These are phyloP conservation scores for Napeogenes inachia DNA, from an alignment of 2,888 invertebrate genomes.

Conservation along the genomic window DNA sequence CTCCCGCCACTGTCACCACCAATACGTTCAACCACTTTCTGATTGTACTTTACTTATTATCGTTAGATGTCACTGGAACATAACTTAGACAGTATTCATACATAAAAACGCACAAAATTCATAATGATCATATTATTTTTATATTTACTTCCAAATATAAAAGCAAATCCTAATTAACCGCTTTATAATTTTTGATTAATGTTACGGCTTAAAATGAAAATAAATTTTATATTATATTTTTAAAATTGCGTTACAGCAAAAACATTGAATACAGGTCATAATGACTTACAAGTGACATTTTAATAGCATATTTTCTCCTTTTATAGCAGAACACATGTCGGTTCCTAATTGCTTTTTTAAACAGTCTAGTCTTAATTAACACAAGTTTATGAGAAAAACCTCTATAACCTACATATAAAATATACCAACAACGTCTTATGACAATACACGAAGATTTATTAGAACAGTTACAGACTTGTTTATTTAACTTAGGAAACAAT, in stretches of 20 bases:
- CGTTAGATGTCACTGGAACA: too few relatives aligned
- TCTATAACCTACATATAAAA: neutral
- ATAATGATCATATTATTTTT: too few relatives aligned
- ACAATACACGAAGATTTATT: neutral
- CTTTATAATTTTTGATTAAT: too few relatives aligned
- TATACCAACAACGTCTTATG: neutral
- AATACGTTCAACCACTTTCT: neutral
- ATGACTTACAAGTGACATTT: constrained; percentile 5
- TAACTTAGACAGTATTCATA: too few relatives aligned
- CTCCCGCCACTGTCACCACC: constrained; percentile 24
- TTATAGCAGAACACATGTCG: constrained; percentile 10
- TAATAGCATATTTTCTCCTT: constrained; percentile 11
- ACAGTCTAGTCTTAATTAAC: constrained; percentile 5
- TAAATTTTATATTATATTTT: neutral
- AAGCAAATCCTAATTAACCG: too few relatives aligned
- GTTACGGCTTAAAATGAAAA: too few relatives aligned
- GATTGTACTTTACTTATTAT: too few relatives aligned
- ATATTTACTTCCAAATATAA: too few relatives aligned
- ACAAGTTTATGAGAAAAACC: constrained; percentile 1
- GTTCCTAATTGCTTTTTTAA: constrained; percentile 8
- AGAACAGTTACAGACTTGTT: too few relatives aligned
- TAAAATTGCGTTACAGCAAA: constrained; percentile 1
- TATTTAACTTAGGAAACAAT: too few relatives aligned
- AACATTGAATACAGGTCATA: neutral
- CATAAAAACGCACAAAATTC: too few relatives aligned